Evolutionary conservation across 2,888 invertebrate species (phyloP).

Genomic region (Anodontia alba): DNA sequence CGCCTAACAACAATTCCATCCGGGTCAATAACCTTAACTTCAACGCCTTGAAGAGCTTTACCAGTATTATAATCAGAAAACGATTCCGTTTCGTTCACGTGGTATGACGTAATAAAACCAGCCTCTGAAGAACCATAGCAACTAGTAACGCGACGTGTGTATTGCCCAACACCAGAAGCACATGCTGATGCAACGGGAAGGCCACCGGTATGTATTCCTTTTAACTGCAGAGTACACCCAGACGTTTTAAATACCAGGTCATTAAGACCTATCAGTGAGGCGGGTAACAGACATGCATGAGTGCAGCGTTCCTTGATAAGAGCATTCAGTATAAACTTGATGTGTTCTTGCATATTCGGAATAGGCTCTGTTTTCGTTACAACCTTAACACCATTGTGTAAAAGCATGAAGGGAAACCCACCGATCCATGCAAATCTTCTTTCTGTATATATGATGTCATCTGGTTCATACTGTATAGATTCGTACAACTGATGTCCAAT

Average conservation of each 20-base stretch:
- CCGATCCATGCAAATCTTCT: slow-evolving; percentile 50
- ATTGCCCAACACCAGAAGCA: slow-evolving; percentile 31
- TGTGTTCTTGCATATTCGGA: slow-evolving; percentile 24
- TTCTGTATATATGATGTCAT: slow-evolving; percentile 43
- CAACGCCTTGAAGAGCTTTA: slow-evolving; percentile 31
- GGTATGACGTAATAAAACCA: slow-evolving; percentile 26
- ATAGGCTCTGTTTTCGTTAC: slow-evolving; percentile 34
- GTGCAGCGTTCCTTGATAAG: slow-evolving; percentile 36
- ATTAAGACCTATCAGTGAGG: slow-evolving; percentile 33
- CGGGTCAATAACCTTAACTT: slow-evolving; percentile 35
- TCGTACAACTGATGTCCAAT: slow-evolving; percentile 25
- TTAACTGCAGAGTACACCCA: background rate
- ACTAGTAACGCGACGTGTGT: slow-evolving; percentile 21
- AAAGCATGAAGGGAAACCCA: slow-evolving; percentile 44
- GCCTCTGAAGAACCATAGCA: slow-evolving; percentile 40
- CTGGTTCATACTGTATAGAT: slow-evolving; percentile 9
- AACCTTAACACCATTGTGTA: slow-evolving; percentile 40
- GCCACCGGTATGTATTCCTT: slow-evolving; percentile 40
- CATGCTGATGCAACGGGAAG: slow-evolving; percentile 36
- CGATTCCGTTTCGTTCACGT: background rate
- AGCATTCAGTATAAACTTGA: slow-evolving; percentile 31
- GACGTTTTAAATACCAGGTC: slow-evolving; percentile 5
- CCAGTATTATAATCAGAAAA: slow-evolving; percentile 30
- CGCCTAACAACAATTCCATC: slow-evolving; percentile 26
- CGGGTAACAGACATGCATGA: slow-evolving; percentile 29